Percentiles rank a stretch among this genome's conserved stretches.
phyloP scores from a whole-genome alignment of 2,113 vertebrate species.

The Dipodomys ordii region DNA sequence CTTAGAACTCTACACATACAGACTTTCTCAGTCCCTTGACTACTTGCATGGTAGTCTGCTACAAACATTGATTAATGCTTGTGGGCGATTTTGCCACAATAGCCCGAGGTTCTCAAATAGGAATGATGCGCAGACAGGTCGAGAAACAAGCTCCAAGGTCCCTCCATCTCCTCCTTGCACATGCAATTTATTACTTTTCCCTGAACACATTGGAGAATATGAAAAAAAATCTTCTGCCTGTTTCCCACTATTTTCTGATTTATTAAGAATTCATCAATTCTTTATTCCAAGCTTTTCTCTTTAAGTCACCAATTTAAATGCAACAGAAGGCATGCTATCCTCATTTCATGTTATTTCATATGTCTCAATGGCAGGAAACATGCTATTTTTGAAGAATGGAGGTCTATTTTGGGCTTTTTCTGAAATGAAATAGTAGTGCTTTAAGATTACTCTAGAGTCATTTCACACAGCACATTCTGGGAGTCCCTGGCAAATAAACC shows the following conservation, averaged over 20 bases:
- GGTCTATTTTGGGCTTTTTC: slow-evolving; percentile 63
- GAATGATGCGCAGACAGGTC: neutral
- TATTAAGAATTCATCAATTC: slow-evolving; percentile 68
- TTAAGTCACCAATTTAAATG: slow-evolving; percentile 67
- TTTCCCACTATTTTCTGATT: slow-evolving; percentile 32
- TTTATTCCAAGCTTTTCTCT: slow-evolving; percentile 60
- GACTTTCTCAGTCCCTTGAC: neutral
- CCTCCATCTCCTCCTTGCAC: neutral
- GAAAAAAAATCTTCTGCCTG: slow-evolving; percentile 37
- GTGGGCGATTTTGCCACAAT: neutral
- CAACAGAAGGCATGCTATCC: slow-evolving; percentile 68
- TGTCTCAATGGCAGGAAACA: slow-evolving; percentile 56
- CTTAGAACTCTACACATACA: neutral
- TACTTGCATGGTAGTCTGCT: neutral
- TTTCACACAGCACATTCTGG: slow-evolving; percentile 49
- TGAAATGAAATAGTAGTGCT: slow-evolving; percentile 52
- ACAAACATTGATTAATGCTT: slow-evolving; percentile 51
- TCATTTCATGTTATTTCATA: slow-evolving; percentile 65
- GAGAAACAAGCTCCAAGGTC: neutral
- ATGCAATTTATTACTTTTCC: slow-evolving; percentile 44
- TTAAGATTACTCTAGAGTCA: slow-evolving; percentile 64
- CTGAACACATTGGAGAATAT: slow-evolving; percentile 62
- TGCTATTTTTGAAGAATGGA: slow-evolving; percentile 69
- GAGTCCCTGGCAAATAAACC: slow-evolving; percentile 35
- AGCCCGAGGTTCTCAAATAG: slow-evolving; percentile 38